Base-by-base conservation (phyloP, 2,113 vertebrate species). In the Hydrolagus affinis region DNA sequence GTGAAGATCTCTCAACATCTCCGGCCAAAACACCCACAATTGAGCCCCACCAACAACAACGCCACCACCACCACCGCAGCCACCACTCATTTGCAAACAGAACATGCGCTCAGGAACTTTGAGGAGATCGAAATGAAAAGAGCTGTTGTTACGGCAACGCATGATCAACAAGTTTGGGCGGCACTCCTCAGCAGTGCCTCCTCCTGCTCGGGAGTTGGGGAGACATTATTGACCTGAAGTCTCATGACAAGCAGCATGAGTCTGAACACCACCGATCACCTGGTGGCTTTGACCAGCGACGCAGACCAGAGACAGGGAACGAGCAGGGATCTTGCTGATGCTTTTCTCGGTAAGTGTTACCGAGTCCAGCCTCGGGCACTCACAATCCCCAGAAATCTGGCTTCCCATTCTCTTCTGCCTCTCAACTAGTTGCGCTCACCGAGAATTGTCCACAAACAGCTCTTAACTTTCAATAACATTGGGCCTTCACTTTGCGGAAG, bases 61-160 rank as follows among this genome's bases (percentile, higher is more conserved):
- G 44, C 44, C 44, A 44, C 44, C 44, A 44, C 44, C 44, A 44
- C 44, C 44, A 44, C 44, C 6, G 44, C 44, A 44, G 44, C 44
- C 44, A 44, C 44, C 2, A 44, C 6, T 44, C 44, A 44, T 44
- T 44, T 44, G 44, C 44, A 44, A 44, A 44, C 44, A 6, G 6
- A 44, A 44, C 44, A 44, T 44, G 44, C 44, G 44, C 44, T 44
- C 6, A 6, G 44, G 44, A 44, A 1, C 44, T 44, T 44, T 6
- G 19, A 25, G 62, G 78, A 14, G 30, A 4, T 11, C 0, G 14
- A 75, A 74, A 56, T 74, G 72, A 83, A 68, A 28, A 62, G 17
- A 85, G 74, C 71, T 2, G 90, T 93, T 89, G 89, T 90, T 90
- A 89, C 25, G 86, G 91, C 88, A 87, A 93, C 90, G 21, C 62